phyloP scores from a whole-genome alignment of 2,113 vertebrate genomes.

The Crotalus viridis region DNA sequence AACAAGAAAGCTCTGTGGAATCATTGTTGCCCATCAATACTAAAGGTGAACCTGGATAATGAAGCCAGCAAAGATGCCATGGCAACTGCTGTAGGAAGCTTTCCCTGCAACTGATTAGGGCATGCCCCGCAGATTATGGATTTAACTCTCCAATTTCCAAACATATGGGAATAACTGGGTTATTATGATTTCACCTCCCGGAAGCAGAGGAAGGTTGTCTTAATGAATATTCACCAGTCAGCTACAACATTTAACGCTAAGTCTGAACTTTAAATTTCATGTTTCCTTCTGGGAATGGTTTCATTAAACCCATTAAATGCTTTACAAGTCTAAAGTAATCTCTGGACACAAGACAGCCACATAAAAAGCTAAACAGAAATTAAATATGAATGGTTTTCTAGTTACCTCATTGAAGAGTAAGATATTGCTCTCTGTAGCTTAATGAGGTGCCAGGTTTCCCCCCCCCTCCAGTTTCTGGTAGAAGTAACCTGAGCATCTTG shows the following conservation, averaged over 20 bases:
- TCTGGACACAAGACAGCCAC: not conserved
- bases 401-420: not conserved
- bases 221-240: not conserved
- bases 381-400: conserved; percentile 16
- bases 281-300: not conserved
- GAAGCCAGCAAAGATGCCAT: not conserved
- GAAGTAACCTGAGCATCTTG: not conserved
- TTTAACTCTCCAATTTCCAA: not conserved
- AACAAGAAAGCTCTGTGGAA: not conserved
- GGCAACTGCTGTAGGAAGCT: not conserved
- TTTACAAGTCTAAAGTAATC: conserved; percentile 11
- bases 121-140: not conserved
- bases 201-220: not conserved
- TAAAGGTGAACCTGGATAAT: not conserved
- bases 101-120: not conserved
- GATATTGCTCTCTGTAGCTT: not conserved
- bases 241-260: not conserved
- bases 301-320: not conserved
- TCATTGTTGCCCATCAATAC: not conserved
- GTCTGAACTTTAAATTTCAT: not conserved
- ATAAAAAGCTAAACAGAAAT: conserved; percentile 15
- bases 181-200: not conserved
- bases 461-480: not conserved
- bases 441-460: too few relatives aligned
- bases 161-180: not conserved